Conservation (phyloP, 2,797 vertebrate genomes). For the Hirundo rustica region DNA sequence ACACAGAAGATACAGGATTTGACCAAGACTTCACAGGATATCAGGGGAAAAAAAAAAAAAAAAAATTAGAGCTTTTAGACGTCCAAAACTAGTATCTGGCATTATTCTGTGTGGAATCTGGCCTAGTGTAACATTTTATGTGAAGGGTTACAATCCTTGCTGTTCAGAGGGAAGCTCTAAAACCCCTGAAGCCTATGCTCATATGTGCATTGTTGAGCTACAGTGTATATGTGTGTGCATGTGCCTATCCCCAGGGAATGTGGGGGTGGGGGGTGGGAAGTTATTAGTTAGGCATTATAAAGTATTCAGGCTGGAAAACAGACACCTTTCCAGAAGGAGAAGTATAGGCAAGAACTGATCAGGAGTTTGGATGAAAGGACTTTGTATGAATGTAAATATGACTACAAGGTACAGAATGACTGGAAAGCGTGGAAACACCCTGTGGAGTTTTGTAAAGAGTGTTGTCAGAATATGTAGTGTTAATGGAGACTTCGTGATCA, state of each 20-base stretch:
- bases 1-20: not conserved
- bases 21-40: not conserved
- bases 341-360: not conserved
- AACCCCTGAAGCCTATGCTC: not conserved
- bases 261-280: not conserved
- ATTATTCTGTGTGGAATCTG: conserved; percentile 7
- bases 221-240: not conserved
- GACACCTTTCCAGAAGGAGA: not conserved
- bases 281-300: not conserved
- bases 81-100: not conserved
- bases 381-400: not conserved
- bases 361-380: not conserved
- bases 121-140: not conserved
- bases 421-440: not conserved
- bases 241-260: not conserved
- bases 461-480: not conserved
- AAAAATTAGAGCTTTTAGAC: not conserved
- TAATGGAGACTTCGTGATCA: not conserved
- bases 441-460: not conserved
- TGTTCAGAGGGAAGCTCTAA: not conserved
- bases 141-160: not conserved
- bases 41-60: not conserved
- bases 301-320: not conserved
- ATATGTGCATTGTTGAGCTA: not conserved
- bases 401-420: not conserved